phyloP scores from a whole-genome alignment of 1,140 invertebrate species.

The Drosophila equinoxialis region DNA sequence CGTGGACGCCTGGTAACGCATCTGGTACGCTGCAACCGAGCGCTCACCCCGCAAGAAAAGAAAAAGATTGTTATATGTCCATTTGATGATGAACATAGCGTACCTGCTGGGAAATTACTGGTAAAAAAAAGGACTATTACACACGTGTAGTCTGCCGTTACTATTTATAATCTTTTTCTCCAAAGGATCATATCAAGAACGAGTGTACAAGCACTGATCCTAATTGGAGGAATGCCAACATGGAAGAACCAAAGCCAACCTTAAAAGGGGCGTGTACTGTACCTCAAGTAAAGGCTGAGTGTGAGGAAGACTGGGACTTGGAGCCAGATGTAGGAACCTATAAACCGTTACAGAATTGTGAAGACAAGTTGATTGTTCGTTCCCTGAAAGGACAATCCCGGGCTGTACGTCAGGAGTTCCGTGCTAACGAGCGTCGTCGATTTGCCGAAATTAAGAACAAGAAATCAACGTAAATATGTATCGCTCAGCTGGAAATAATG shows the following conservation, averaged over 20 bases:
- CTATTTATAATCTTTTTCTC: not conserved
- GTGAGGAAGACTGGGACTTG: conserved; percentile 36
- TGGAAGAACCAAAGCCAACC: not conserved
- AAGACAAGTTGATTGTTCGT: conserved; percentile 26
- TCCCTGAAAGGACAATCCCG: conserved; percentile 3
- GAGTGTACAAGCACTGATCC: too few relatives aligned
- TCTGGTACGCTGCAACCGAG: not conserved
- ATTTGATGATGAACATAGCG: conserved; percentile 23
- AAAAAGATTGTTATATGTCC: conserved; percentile 14
- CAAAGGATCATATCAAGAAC: conserved; percentile 22
- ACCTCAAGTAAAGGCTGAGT: not conserved
- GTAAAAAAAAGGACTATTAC: conserved; percentile 14
- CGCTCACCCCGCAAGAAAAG: not conserved
- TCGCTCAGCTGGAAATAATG: too few relatives aligned
- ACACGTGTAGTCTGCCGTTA: too few relatives aligned
- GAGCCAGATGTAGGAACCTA: conserved; percentile 27
- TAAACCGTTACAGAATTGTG: conserved; percentile 20
- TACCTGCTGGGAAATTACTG: not conserved
- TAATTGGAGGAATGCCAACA: too few relatives aligned
- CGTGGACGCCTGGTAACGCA: not conserved
- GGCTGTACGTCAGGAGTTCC: not conserved
- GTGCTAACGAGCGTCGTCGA: conserved; percentile 18
- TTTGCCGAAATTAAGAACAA: conserved; percentile 14
- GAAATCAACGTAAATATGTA: too few relatives aligned
- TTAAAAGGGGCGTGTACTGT: not conserved